phyloP scores from a whole-genome alignment of 1,140 invertebrate genomes.

The Drosophila lacteicornis region DNA sequence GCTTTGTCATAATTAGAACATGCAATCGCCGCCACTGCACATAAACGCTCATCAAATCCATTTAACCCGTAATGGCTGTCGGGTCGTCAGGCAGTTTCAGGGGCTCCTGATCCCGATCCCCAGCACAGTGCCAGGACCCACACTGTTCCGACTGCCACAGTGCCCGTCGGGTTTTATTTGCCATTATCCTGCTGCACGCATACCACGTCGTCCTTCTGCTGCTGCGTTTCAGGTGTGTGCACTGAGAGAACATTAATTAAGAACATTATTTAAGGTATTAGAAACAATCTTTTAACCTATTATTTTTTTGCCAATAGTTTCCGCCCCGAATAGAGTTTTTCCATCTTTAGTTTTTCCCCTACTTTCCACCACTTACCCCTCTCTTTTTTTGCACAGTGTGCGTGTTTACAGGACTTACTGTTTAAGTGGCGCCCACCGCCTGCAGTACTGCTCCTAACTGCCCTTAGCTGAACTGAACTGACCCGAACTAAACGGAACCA shows the following conservation, averaged over 20 bases:
- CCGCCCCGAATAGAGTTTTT: accelerated
- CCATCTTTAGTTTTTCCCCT: not conserved
- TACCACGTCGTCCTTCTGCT: slow-evolving; percentile 36
- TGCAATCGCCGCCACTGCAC: slow-evolving; percentile 47
- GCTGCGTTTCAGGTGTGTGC: slow-evolving; percentile 37
- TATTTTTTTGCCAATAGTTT: too few relatives aligned
- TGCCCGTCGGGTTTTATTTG: slow-evolving; percentile 67
- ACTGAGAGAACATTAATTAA: not conserved
- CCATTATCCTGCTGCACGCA: slow-evolving; percentile 68
- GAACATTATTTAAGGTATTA: not conserved
- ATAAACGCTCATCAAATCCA: slow-evolving; percentile 81
- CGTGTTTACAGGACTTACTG: slow-evolving; percentile 32
- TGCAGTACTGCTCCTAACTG: slow-evolving; percentile 1
- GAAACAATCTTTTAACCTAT: not conserved
- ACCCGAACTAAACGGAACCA: slow-evolving; percentile 32
- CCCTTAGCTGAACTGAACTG: slow-evolving; percentile 19
- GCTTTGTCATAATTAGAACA: slow-evolving; percentile 70
- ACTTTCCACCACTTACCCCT: not conserved
- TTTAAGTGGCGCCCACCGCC: slow-evolving; percentile 55
- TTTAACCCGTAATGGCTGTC: slow-evolving; percentile 68
- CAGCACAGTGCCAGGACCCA: not conserved
- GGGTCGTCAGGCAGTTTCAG: slow-evolving; percentile 45
- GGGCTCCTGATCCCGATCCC: slow-evolving; percentile 21
- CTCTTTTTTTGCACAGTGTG: slow-evolving; percentile 1
- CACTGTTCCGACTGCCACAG: slow-evolving; percentile 6